These are phyloP conservation scores for Furcifer pardalis DNA, from an alignment of 2,797 vertebrate species.

Conservation along the genomic window DNA sequence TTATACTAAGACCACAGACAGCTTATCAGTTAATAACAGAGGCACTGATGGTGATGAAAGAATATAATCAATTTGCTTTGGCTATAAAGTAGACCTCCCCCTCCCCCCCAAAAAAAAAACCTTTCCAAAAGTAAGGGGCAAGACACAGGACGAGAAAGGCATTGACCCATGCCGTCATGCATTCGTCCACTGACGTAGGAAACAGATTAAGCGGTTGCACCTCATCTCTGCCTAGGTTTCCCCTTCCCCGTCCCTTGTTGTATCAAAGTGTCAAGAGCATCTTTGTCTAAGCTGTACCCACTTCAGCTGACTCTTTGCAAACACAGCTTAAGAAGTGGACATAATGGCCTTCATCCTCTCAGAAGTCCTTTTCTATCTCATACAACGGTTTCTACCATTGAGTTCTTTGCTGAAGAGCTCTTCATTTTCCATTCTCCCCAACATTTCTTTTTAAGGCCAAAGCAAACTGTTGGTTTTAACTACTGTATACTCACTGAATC, in stretches of 20 bases:
- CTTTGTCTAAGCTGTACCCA: not conserved
- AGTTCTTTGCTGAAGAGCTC: not conserved
- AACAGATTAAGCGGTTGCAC: rapidly evolving
- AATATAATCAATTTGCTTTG: rapidly evolving
- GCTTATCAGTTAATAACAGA: not conserved
- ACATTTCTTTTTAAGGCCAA: too few species aligned
- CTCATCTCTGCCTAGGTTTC: rapidly evolving
- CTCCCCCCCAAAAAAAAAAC: too few species aligned
- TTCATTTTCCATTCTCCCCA: too few species aligned
- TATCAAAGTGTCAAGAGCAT: rapidly evolving
- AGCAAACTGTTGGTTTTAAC: too few species aligned
- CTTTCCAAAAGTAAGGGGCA: not conserved
- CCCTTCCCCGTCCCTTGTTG: not conserved
- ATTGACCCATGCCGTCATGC: not conserved
- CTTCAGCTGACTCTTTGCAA: not conserved
- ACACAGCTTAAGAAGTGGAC: rapidly evolving
- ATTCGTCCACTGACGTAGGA: not conserved
- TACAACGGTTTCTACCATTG: not conserved
- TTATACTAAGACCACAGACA: not conserved
- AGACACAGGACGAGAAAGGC: not conserved
- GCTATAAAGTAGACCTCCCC: rapidly evolving
- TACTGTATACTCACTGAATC: too few species aligned
- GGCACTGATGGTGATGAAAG: not conserved
- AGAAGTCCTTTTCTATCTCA: not conserved
- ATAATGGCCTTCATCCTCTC: not conserved